A percentile compares a stretch with the other conserved stretches of the same genome.
Conservation (phyloP, 2,113 vertebrate genomes). For the Aramus guarauna region DNA sequence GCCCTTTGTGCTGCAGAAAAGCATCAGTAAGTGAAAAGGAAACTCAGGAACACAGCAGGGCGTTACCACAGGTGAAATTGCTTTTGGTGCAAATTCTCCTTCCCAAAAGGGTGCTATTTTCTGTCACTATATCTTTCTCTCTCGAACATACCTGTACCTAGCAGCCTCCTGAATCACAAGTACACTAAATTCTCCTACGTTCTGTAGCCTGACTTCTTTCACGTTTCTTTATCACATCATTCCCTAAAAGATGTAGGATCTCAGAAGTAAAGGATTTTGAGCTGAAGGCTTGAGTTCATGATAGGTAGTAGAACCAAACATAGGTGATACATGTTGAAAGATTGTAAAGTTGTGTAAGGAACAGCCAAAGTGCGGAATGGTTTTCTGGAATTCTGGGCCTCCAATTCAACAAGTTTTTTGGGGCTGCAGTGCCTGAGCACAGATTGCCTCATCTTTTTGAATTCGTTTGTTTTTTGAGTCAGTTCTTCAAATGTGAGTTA, state of each 20-base stretch:
- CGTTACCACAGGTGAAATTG: not conserved
- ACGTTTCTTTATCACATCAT: not conserved
- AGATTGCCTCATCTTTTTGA: not conserved
- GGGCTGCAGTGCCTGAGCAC: not conserved
- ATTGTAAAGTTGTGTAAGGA: not conserved
- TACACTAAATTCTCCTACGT: not conserved
- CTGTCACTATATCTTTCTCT: not conserved
- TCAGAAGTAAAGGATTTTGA: not conserved
- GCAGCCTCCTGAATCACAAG: not conserved
- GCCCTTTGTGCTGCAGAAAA: not conserved
- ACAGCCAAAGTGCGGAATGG: fast-evolving
- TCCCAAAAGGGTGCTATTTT: not conserved
- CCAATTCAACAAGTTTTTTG: not conserved
- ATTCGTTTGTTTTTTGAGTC: not conserved
- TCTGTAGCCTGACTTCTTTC: not conserved
- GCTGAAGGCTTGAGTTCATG: not conserved
- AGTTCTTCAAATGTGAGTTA: not conserved
- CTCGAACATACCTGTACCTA: not conserved
- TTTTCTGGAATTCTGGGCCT: not conserved
- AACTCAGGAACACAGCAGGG: not conserved
- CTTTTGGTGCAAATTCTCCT: not conserved
- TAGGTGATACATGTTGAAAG: not conserved
- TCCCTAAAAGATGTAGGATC: not conserved
- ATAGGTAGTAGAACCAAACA: not conserved
- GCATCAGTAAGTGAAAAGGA: not conserved